phyloP scores from a whole-genome alignment of 2,888 invertebrate species.

The Aelia acuminata region DNA sequence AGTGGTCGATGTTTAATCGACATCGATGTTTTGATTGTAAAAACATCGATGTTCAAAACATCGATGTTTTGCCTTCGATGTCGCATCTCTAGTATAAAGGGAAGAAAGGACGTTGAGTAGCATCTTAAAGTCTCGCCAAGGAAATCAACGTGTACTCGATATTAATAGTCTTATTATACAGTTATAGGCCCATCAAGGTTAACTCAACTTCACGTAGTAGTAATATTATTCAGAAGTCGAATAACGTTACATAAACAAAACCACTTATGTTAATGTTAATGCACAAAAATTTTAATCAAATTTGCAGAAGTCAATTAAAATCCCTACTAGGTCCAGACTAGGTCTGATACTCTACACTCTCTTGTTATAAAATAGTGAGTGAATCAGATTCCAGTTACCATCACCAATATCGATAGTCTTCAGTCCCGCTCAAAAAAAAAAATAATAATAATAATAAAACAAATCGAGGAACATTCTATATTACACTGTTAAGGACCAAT shows the following conservation, averaged over 20 bases:
- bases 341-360: neutral
- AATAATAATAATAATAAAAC: neutral
- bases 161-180: constrained; percentile 15
- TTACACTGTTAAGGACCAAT: neutral
- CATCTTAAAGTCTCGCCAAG: neutral
- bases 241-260: too few relatives aligned
- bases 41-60: too few relatives aligned
- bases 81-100: neutral
- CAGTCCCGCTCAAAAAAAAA: neutral
- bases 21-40: too few relatives aligned
- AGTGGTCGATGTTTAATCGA: too few relatives aligned
- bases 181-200: neutral
- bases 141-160: neutral
- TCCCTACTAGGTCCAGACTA: too few relatives aligned
- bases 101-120: neutral
- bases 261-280: too few relatives aligned
- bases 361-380: neutral
- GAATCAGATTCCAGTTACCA: neutral
- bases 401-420: neutral
- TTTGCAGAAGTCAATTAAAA: too few relatives aligned
- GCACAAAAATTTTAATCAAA: too few relatives aligned
- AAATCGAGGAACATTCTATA: neutral
- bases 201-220: neutral
- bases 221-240: neutral
- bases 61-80: too few relatives aligned